Conservation (phyloP, 2,888 invertebrate genomes). For the Bombyx huttoni region DNA sequence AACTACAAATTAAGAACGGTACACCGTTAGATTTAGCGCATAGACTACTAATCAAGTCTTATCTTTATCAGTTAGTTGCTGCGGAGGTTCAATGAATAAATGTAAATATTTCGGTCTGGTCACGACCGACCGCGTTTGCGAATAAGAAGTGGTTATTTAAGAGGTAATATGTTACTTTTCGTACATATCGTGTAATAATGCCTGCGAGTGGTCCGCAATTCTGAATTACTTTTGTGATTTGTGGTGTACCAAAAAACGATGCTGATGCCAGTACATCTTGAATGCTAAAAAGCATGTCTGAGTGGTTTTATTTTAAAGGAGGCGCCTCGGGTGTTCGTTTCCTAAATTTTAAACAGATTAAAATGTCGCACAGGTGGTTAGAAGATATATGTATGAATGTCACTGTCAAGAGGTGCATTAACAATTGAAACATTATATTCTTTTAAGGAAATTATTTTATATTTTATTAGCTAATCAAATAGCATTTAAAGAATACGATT, state of each 20-base stretch:
- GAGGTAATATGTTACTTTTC: slow-evolving; percentile 5
- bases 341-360: neutral
- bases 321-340: neutral
- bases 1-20: slow-evolving; percentile 36
- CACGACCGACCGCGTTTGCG: slow-evolving; percentile 47
- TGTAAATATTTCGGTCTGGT: slow-evolving; percentile 40
- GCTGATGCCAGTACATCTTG: neutral
- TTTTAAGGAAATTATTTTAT: no score
- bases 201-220: slow-evolving; percentile 4
- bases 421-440: no score
- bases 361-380: neutral
- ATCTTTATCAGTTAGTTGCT: slow-evolving; percentile 32
- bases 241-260: slow-evolving; percentile 4
- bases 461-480: no score
- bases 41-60: slow-evolving; percentile 34
- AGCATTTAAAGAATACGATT: no score
- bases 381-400: neutral
- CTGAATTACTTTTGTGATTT: slow-evolving; percentile 4
- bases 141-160: slow-evolving; percentile 24
- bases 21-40: slow-evolving; percentile 31
- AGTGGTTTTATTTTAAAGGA: slow-evolving; percentile 1
- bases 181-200: slow-evolving; percentile 4
- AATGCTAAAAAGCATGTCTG: slow-evolving; percentile 1
- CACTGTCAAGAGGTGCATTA: neutral
- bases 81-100: slow-evolving; percentile 11